Percentiles rank a stretch among this genome's conserved stretches.
Conservation (phyloP, 2,888 invertebrate genomes). For the Chalcis sispes region DNA sequence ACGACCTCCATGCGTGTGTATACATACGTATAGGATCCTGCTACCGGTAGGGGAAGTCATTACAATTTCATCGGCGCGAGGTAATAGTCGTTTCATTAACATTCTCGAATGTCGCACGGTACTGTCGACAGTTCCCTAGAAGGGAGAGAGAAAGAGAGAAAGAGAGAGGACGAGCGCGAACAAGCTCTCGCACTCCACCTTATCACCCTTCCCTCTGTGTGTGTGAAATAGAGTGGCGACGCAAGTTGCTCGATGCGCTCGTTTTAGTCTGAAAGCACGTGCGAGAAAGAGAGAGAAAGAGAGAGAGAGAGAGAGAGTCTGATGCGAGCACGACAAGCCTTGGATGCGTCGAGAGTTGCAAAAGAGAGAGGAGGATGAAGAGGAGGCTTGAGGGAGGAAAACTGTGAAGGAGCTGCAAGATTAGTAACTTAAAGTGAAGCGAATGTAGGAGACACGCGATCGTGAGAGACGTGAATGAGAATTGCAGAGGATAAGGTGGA, state of each 20-base stretch:
- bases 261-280: too few species aligned
- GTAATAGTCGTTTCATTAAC: slow-evolving; percentile 54
- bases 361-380: too few species aligned
- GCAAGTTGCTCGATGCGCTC: too few species aligned
- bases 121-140: slow-evolving; percentile 31
- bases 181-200: too few species aligned
- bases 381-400: too few species aligned
- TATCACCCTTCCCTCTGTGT: neutral
- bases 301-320: too few species aligned
- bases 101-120: slow-evolving; percentile 53
- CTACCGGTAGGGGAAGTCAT: slow-evolving; percentile 25
- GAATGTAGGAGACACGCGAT: neutral
- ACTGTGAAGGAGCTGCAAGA: slow-evolving; percentile 18
- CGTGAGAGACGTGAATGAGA: neutral
- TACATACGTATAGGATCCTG: too few species aligned
- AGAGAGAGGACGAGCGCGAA: slow-evolving; percentile 1
- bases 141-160: too few species aligned
- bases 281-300: too few species aligned
- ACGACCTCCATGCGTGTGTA: slow-evolving; percentile 10
- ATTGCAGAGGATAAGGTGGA: neutral
- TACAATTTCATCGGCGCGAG: slow-evolving; percentile 54
- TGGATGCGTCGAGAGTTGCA: too few species aligned
- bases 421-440: slow-evolving; percentile 23
- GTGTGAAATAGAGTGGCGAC: slow-evolving; percentile 29
- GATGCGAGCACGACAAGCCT: too few species aligned